Conservation (phyloP, 2,113 vertebrate genomes). For the Ameiurus melas region DNA sequence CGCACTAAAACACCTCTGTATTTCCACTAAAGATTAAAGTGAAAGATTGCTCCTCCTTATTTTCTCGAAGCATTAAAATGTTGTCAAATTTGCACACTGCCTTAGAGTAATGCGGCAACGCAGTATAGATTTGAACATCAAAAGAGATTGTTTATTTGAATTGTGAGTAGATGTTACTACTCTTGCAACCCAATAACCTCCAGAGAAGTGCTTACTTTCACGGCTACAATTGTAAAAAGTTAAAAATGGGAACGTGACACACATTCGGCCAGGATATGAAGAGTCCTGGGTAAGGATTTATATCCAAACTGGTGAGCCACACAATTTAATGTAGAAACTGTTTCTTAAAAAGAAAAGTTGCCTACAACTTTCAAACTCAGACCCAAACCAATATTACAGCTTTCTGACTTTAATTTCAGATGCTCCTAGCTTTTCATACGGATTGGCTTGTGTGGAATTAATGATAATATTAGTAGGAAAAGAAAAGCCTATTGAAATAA, state of each 20-base stretch:
- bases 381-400: not conserved
- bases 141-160: not conserved
- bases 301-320: not conserved
- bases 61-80: not conserved
- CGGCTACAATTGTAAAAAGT: not conserved
- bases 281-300: not conserved
- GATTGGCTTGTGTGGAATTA: not conserved
- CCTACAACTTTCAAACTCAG: not conserved
- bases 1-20: not conserved
- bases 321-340: not conserved
- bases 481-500: not conserved
- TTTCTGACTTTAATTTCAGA: not conserved
- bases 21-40: not conserved
- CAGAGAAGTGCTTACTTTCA: not conserved
- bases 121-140: not conserved
- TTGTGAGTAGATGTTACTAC: not conserved
- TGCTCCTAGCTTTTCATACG: not conserved
- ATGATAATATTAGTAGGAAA: not conserved
- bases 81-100: not conserved
- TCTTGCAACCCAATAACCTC: not conserved
- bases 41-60: not conserved
- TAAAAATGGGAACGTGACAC: not conserved
- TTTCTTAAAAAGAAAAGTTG: not conserved
- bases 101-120: not conserved
- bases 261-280: not conserved